A percentile compares a stretch with the other conserved stretches of the same genome.
phyloP scores from a whole-genome alignment of 2,797 vertebrate species.

The Nyctalus aviator region DNA sequence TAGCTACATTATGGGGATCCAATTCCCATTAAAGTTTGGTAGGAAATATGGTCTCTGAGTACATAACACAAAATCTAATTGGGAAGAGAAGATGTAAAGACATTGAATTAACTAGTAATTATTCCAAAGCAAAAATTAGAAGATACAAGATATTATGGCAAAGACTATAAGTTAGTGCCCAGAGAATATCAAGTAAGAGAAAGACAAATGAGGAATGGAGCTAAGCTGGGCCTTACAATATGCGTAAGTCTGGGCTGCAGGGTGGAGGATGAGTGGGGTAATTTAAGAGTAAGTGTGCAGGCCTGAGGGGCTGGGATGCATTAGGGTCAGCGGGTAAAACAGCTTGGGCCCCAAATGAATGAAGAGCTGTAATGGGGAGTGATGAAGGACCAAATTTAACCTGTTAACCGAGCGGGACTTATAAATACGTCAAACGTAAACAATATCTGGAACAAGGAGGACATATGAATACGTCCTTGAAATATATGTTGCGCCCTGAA shows the following conservation, averaged over 20 bases:
- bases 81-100: background rate
- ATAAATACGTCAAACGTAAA: too few relatives aligned
- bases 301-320: background rate
- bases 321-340: background rate
- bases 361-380: background rate
- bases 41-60: background rate
- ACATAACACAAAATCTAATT: background rate
- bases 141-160: background rate
- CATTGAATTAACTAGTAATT: background rate
- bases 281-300: background rate
- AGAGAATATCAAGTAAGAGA: background rate
- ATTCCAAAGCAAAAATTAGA: background rate
- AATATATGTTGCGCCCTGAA: too few relatives aligned
- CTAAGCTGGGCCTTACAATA: background rate
- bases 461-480: too few relatives aligned
- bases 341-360: background rate
- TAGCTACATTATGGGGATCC: background rate
- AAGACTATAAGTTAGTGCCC: background rate
- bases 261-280: background rate
- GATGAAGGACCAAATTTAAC: background rate
- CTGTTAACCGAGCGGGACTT: too few relatives aligned
- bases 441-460: too few relatives aligned
- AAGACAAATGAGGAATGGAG: background rate
- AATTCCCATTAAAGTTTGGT: background rate
- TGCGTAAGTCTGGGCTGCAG: background rate